phyloP scores from a whole-genome alignment of 2,113 vertebrate genomes.

The Microtus ochrogaster region DNA sequence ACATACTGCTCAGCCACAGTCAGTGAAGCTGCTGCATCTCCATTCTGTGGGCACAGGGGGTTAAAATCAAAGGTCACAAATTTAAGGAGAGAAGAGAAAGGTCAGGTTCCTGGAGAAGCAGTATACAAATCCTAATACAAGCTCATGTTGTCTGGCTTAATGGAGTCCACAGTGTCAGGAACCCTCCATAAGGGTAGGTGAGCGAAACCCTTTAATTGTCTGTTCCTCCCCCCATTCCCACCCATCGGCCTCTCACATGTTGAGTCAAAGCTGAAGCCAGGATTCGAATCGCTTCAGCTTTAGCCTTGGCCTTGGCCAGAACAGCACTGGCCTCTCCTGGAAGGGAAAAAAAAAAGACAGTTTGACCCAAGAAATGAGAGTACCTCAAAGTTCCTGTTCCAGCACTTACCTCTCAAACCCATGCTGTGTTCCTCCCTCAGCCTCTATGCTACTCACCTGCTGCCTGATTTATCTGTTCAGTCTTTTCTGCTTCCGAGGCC shows the following conservation, averaged over 20 bases:
- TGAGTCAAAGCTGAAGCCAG: constrained; percentile 92
- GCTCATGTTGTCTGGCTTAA: neutral
- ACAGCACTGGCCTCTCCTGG: constrained; percentile 95
- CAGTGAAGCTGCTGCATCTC: constrained; percentile 92
- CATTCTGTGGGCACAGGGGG: constrained; percentile 87
- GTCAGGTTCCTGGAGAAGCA: neutral
- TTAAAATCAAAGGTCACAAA: constrained; percentile 50
- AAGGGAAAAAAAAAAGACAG: neutral
- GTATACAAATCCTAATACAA: neutral
- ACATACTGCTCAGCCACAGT: constrained; percentile 97
- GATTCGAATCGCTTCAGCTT: constrained; percentile 93
- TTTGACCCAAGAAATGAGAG: neutral
- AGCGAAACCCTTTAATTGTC: neutral
- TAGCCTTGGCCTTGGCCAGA: constrained; percentile 94
- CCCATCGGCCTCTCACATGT: constrained; percentile 86
- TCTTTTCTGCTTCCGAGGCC: constrained; percentile 94
- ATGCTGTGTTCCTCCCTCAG: neutral
- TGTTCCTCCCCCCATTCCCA: neutral
- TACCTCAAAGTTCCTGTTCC: neutral
- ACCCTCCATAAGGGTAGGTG: neutral
- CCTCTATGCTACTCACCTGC: constrained; percentile 86
- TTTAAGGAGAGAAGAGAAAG: neutral
- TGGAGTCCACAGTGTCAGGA: neutral
- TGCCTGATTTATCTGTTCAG: constrained; percentile 95
- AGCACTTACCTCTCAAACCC: constrained; percentile 11